phyloP scores from a whole-genome alignment of 1,140 invertebrate species.

The Paraescarpia echinospica region DNA sequence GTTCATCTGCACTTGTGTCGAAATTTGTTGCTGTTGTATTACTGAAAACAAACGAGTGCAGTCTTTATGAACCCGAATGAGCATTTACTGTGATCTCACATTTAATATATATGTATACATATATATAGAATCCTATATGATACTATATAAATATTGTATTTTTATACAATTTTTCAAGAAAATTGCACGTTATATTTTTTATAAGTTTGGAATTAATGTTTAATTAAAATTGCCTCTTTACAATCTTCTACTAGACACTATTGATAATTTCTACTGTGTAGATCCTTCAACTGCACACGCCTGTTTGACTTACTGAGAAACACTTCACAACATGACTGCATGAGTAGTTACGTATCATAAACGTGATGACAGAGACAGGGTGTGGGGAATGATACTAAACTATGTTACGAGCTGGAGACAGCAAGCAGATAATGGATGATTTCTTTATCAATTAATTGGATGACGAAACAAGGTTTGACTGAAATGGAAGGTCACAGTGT shows the following conservation, averaged over 20 bases:
- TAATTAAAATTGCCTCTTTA: neutral
- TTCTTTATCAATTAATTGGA: neutral
- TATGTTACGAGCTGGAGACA: neutral
- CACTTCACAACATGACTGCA: neutral
- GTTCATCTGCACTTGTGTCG: slow-evolving; percentile 25
- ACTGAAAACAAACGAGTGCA: neutral
- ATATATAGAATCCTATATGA: no score
- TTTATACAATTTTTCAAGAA: no score
- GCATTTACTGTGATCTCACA: no score
- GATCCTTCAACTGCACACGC: neutral
- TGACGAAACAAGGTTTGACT: neutral
- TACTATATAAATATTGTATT: no score
- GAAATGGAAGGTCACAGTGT: neutral
- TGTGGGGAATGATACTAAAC: neutral
- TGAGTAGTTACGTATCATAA: neutral
- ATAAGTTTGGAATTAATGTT: no score
- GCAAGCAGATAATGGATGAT: neutral
- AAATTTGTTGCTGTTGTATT: neutral
- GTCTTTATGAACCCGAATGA: no score
- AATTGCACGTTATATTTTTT: no score
- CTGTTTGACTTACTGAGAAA: neutral
- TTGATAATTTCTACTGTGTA: neutral
- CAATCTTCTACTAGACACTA: neutral
- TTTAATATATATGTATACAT: no score
- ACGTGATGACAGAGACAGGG: neutral